These are phyloP conservation scores for Drosophila chauvacae DNA, from an alignment of 1,140 invertebrate species.

Conservation along the genomic window DNA sequence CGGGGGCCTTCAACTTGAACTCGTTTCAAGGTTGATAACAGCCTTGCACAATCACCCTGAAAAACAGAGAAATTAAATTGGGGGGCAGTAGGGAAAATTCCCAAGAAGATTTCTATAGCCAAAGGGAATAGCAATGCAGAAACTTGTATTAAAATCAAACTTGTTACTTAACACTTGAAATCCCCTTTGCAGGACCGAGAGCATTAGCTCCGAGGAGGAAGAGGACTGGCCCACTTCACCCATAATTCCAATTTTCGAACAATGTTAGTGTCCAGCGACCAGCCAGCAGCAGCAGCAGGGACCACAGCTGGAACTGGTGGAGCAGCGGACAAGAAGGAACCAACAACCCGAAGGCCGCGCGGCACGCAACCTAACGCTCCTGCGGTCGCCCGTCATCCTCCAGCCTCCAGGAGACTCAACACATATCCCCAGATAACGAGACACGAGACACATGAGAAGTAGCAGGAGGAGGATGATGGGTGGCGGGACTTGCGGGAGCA, in stretches of 20 bases:
- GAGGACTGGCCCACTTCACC: constrained; percentile 87
- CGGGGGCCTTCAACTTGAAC: constrained; percentile 60
- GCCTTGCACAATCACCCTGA: background rate
- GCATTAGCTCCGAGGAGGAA: constrained; percentile 86
- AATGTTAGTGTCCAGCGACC: constrained; percentile 80
- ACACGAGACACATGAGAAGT: background rate
- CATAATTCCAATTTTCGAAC: constrained; percentile 86
- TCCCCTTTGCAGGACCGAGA: constrained; percentile 85
- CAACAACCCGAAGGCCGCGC: constrained; percentile 13
- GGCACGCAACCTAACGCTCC: constrained; percentile 10
- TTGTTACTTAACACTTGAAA: background rate
- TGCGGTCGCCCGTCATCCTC: constrained; percentile 1
- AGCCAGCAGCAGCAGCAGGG: constrained; percentile 54
- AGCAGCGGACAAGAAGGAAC: constrained; percentile 24
- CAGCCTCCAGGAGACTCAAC: constrained; percentile 6
- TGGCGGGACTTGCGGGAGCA: background rate
- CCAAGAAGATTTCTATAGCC: too few species aligned
- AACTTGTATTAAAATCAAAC: background rate
- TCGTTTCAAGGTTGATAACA: constrained; percentile 8
- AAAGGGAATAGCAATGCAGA: too few species aligned
- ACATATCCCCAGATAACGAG: constrained; percentile 29
- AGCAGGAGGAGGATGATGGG: constrained; percentile 6
- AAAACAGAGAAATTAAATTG: background rate
- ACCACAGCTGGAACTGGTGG: constrained; percentile 59
- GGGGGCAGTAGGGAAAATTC: background rate